Evolutionary conservation across 2,888 invertebrate species (phyloP).

Genomic region (Leptopilina drosophilae): DNA sequence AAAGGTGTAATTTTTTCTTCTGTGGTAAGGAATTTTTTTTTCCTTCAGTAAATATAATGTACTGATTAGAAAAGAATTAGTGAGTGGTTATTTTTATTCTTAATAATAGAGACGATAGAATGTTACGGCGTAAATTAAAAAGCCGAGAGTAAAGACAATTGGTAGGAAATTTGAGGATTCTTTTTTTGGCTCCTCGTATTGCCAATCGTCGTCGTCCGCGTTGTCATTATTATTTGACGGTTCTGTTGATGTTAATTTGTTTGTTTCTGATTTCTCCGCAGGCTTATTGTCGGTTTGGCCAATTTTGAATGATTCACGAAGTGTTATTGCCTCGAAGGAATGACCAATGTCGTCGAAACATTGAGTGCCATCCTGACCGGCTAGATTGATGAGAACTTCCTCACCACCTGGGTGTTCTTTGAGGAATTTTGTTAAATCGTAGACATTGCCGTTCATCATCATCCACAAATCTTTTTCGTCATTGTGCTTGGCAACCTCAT

Average conservation of each 20-base stretch:
- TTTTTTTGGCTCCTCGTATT: conserved; percentile 59
- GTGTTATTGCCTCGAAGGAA: conserved; percentile 80
- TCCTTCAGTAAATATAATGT: too few species aligned
- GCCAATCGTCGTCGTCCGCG: conserved; percentile 64
- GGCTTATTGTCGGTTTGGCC: conserved; percentile 76
- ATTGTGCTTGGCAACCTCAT: conserved; percentile 78
- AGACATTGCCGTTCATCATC: conserved; percentile 79
- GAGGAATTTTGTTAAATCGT: conserved; percentile 80
- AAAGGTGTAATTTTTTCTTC: too few species aligned
- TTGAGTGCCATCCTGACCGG: conserved; percentile 80
- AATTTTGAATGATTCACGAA: conserved; percentile 81
- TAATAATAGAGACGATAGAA: neutral
- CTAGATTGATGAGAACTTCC: conserved; percentile 80
- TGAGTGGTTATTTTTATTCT: too few species aligned
- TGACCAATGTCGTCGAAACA: conserved; percentile 85
- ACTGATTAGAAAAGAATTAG: too few species aligned
- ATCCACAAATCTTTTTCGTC: conserved; percentile 78
- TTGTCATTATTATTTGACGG: conserved; percentile 43
- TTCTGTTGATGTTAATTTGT: neutral
- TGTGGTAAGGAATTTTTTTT: too few species aligned
- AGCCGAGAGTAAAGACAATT: conserved; percentile 53
- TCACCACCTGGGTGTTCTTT: conserved; percentile 82
- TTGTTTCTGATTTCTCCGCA: neutral
- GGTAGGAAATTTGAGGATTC: conserved; percentile 54
- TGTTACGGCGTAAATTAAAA: conserved; percentile 62